phyloP scores from a whole-genome alignment of 2,888 invertebrate genomes.

The Amphipoea lucens region DNA sequence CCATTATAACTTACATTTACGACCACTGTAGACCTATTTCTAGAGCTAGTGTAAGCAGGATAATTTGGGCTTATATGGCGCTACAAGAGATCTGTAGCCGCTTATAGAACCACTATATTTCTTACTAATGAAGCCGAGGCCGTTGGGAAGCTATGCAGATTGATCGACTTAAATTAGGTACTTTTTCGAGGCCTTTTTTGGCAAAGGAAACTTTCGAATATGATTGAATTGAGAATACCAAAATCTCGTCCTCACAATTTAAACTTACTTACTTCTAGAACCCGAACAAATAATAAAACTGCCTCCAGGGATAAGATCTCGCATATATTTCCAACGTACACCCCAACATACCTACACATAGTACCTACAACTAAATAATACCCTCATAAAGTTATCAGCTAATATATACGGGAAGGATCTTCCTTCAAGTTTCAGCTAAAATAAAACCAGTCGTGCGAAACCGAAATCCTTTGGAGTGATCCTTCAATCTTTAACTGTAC shows the following conservation, averaged over 20 bases:
- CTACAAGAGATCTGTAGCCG: no score
- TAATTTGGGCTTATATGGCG: no score
- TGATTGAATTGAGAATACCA: not conserved
- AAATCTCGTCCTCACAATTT: not conserved
- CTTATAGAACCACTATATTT: no score
- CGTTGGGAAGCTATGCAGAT: not conserved
- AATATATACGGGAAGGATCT: constrained; percentile 45
- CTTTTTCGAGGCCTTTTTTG: no score
- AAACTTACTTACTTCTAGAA: not conserved
- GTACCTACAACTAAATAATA: constrained; percentile 18
- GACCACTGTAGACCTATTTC: no score
- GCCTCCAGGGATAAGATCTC: not conserved
- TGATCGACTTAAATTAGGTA: not conserved
- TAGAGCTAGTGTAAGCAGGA: no score
- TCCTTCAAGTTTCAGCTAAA: constrained; percentile 28
- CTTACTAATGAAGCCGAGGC: no score
- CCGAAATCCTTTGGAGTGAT: constrained; percentile 6
- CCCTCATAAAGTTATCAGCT: constrained; percentile 42
- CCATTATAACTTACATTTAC: no score
- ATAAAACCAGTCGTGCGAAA: constrained; percentile 45
- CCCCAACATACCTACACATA: not conserved
- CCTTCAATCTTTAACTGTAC: constrained; percentile 7
- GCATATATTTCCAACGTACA: constrained; percentile 19
- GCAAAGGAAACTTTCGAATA: not conserved
- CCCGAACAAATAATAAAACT: constrained; percentile 9